Base-by-base conservation (phyloP, 2,797 vertebrate genomes). In the Xenops minutus region DNA sequence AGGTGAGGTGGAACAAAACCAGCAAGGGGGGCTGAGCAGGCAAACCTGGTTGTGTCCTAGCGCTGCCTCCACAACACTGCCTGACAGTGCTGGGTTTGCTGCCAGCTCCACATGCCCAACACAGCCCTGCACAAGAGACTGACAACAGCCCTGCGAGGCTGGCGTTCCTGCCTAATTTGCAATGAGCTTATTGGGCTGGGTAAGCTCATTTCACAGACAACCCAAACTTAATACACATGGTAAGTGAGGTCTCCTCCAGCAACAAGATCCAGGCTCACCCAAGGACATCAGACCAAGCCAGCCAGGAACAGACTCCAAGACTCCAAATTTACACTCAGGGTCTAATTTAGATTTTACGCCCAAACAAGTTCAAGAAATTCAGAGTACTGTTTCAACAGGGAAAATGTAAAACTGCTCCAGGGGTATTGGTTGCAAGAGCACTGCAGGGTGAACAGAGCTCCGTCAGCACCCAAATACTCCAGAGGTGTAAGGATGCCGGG, bases 341-440 rank as follows among this genome's bases (percentile, higher is more conserved):
- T 88, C 79, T 93, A 94, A 96, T 94, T 92, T 89, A 93, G 89
- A 97, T 95, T 96, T 96, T 96, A 97, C 13, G 62, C 95, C 91
- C 93, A 92, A 88, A 94, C 92, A 95, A 94, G 44, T 80, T 93
- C 85, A 95, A 92, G 91, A 95, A 95, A 96, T 94, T 94, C 74
- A 67, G 37, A 92, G 63, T 71, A 58, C 83, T 76, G 67, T 92
- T 96, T 82, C 89, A 85, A 92, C 67, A 76, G 77, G 59, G 91
- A 84, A 93, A 92, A 88, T 18, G 27, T 75, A 73, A 64, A 89
- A 83, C 63, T 76, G 74, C 69, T 63, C n/a, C 44, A 46, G 39
- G 32, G 27, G 15, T 85, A 55, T 23, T 23, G 73, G 36, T 58
- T 91, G n/a, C 1, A 3, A 62, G 46, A 63, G 18, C 20, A 32